A percentile compares a stretch with the other conserved stretches of the same genome.
Evolutionary conservation across 2,888 invertebrate species (phyloP).

Genomic region (Limnephilus rhombicus): DNA sequence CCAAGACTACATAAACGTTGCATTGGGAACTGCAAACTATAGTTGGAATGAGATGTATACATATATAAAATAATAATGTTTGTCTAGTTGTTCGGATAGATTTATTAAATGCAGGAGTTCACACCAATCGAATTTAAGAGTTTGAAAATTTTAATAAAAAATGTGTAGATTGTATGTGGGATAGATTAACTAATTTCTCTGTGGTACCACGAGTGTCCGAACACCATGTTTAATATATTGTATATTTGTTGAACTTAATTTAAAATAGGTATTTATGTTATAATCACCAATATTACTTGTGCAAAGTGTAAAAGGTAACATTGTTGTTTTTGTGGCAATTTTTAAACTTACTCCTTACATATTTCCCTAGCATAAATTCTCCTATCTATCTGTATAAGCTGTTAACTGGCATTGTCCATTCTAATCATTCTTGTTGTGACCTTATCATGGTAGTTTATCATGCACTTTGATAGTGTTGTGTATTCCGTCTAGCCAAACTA

Average conservation of each 20-base stretch:
- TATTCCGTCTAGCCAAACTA: background rate
- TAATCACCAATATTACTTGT: too few species aligned
- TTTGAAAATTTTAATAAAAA: too few species aligned
- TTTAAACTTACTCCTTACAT: background rate
- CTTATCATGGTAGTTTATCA: background rate
- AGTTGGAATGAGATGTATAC: too few species aligned
- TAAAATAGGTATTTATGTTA: background rate
- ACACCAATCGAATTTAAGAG: too few species aligned
- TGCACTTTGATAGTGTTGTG: background rate
- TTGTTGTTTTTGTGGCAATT: background rate
- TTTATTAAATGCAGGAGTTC: too few species aligned
- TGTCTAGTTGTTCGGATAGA: too few species aligned
- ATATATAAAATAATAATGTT: too few species aligned
- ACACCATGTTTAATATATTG: background rate
- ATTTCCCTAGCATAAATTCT: background rate
- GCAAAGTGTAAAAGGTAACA: background rate
- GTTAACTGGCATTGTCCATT: background rate
- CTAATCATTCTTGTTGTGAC: background rate
- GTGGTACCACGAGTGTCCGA: too few species aligned
- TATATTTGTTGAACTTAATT: background rate
- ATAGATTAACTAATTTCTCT: too few species aligned
- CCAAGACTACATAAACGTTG: too few species aligned
- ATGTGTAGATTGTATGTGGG: too few species aligned
- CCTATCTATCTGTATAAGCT: background rate
- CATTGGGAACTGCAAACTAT: too few species aligned